phyloP scores from a whole-genome alignment of 2,797 vertebrate genomes.

The Catharus ustulatus region DNA sequence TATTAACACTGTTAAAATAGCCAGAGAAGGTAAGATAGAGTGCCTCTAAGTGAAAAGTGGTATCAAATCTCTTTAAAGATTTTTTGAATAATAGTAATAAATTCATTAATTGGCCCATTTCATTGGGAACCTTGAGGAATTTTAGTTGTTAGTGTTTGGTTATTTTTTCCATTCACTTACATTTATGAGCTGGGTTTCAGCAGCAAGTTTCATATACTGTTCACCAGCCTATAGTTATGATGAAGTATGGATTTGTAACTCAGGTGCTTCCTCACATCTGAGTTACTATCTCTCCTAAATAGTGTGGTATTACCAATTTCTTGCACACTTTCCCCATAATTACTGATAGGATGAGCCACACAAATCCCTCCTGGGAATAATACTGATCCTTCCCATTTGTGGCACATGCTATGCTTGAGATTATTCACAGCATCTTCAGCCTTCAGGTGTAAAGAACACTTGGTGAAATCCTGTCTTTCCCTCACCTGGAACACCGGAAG shows the following conservation, averaged over 20 bases:
- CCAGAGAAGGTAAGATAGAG: neutral
- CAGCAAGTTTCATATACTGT: neutral
- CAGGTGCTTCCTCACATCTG: rapidly evolving
- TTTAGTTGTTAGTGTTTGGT: neutral
- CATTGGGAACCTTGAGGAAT: neutral
- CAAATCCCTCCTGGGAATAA: neutral
- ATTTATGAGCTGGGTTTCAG: neutral
- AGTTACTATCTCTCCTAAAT: neutral
- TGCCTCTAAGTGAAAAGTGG: neutral
- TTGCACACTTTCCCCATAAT: neutral
- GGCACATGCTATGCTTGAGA: neutral
- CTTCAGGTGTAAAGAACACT: neutral
- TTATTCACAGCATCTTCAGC: neutral
- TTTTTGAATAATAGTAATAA: neutral
- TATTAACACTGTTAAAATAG: neutral
- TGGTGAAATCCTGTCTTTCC: neutral
- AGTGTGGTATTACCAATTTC: neutral
- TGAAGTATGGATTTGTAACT: neutral
- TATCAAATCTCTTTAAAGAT: neutral
- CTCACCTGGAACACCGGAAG: neutral
- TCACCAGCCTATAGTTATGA: neutral
- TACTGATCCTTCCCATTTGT: neutral
- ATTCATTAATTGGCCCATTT: neutral
- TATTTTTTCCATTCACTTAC: neutral
- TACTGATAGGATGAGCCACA: neutral